Evolutionary conservation across 1,140 invertebrate genomes (phyloP).

Genomic region (Oscheius sp.): DNA sequence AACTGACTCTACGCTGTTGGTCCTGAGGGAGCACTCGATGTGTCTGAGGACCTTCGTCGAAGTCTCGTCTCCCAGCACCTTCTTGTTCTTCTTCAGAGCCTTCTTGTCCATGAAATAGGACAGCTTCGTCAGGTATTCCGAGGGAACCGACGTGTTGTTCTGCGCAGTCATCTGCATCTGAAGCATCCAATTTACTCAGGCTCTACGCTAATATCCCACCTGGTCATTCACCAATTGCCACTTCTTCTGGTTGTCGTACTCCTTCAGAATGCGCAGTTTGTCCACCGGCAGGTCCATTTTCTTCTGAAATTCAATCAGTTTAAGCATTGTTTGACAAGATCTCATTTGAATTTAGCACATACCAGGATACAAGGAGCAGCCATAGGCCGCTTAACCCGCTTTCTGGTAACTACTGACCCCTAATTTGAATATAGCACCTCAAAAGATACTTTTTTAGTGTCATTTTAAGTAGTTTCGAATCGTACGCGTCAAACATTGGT

Average conservation of each 20-base stretch:
- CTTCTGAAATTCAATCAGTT: conserved; percentile 69
- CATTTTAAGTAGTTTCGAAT: neutral
- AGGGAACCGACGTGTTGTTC: conserved; percentile 40
- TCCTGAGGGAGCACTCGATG: conserved; percentile 94
- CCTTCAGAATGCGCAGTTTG: conserved; percentile 91
- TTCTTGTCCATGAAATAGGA: conserved; percentile 52
- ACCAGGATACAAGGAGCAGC: no score
- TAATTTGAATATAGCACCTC: neutral
- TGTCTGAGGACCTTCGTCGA: conserved; percentile 95
- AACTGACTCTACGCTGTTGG: conserved; percentile 86
- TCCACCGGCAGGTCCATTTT: conserved; percentile 98
- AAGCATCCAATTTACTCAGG: neutral
- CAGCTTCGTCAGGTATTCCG: conserved; percentile 59
- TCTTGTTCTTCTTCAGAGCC: conserved; percentile 74
- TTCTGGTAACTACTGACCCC: neutral
- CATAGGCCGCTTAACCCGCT: no score
- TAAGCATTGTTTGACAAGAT: conserved; percentile 22
- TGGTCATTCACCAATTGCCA: conserved; percentile 99
- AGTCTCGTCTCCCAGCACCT: conserved; percentile 92
- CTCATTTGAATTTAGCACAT: conserved; percentile 20
- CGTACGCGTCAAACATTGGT: neutral
- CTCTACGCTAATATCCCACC: neutral
- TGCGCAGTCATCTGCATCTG: conserved; percentile 14
- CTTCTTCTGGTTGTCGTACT: conserved; percentile 96
- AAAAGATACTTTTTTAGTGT: no score